These are phyloP conservation scores for Hyppa rectilinea DNA, from an alignment of 2,888 invertebrate genomes.

Conservation along the genomic window DNA sequence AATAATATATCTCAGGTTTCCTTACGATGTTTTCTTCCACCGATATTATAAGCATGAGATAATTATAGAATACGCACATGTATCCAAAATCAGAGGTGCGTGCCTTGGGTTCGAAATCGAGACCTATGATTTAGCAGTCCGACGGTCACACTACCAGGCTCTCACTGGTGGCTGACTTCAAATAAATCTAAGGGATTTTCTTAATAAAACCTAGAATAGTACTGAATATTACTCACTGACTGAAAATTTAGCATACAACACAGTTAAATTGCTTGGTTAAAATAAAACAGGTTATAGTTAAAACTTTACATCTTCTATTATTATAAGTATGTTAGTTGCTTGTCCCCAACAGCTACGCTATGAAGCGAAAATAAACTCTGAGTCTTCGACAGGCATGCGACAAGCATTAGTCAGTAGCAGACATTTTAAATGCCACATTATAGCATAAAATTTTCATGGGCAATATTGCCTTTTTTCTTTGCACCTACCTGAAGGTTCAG, in stretches of 20 bases:
- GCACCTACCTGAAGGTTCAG: neutral
- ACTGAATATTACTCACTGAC: neutral
- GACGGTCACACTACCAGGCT: no score
- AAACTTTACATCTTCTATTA: neutral
- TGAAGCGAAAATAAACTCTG: slow-evolving; percentile 34
- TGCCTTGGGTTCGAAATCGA: no score
- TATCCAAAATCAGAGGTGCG: no score
- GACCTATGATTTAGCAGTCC: no score
- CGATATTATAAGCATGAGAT: no score
- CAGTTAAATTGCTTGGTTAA: neutral
- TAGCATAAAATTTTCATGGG: neutral
- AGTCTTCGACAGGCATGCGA: slow-evolving; percentile 16
- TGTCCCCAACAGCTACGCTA: slow-evolving; percentile 24
- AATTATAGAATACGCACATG: no score
- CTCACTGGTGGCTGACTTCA: no score
- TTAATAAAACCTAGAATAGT: neutral
- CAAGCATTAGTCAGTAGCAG: slow-evolving; percentile 23
- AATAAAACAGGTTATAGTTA: neutral
- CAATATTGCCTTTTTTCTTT: neutral
- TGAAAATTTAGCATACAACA: neutral
- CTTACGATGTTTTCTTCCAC: no score
- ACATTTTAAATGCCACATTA: slow-evolving; percentile 20
- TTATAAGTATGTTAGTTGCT: neutral
- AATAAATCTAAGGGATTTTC: no score
- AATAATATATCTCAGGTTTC: no score